A percentile compares a stretch with the other conserved stretches of the same genome.
phyloP scores from a whole-genome alignment of 2,888 invertebrate species.

The Thymelicus acteon region DNA sequence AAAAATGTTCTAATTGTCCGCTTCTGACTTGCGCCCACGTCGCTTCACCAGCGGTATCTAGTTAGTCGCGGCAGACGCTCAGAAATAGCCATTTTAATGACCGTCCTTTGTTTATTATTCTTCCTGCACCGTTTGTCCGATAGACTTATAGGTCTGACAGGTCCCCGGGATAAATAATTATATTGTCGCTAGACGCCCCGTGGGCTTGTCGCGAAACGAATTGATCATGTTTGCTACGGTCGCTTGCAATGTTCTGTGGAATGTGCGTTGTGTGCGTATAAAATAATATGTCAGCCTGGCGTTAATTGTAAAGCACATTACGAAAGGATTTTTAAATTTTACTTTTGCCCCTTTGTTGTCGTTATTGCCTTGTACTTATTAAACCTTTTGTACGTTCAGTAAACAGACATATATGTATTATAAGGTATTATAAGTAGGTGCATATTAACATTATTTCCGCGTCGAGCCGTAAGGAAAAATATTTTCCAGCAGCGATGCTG shows the following conservation, averaged over 20 bases:
- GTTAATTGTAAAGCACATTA: background rate
- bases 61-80: conserved; percentile 64
- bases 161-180: conserved; percentile 36
- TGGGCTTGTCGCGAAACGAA: conserved; percentile 16
- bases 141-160: conserved; percentile 49
- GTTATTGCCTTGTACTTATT: too few relatives aligned
- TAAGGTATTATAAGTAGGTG: background rate
- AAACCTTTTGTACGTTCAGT: background rate
- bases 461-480: background rate
- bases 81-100: conserved; percentile 80
- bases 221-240: conserved; percentile 9
- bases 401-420: background rate
- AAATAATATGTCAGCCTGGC: background rate
- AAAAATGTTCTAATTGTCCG: background rate
- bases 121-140: conserved; percentile 54
- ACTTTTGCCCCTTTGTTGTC: background rate
- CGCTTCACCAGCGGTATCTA: conserved; percentile 45
- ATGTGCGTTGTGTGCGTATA: background rate
- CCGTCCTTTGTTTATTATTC: conserved; percentile 77
- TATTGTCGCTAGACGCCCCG: conserved; percentile 32
- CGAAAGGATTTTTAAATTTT: background rate
- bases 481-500: background rate
- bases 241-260: background rate
- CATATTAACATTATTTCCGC: conserved; percentile 1
- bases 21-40: conserved; percentile 39